These are phyloP conservation scores for Clarias macrocephalus DNA, from an alignment of 2,113 vertebrate genomes.

Conservation along the genomic window DNA sequence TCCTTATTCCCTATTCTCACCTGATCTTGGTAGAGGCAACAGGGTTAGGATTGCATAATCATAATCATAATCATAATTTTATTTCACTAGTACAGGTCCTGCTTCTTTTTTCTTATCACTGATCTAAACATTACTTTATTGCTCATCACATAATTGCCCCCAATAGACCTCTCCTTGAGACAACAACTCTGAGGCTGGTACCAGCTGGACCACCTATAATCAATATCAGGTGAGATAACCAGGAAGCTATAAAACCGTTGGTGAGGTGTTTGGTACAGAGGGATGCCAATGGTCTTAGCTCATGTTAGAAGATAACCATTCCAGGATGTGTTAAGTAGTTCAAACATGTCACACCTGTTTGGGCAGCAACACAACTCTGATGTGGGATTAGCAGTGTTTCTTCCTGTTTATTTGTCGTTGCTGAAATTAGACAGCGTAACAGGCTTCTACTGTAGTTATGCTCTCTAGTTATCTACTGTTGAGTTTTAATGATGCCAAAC, in stretches of 20 bases:
- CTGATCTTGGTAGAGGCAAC: not conserved
- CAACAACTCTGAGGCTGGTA: conserved; percentile 16
- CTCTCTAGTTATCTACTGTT: not conserved
- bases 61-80: not conserved
- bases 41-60: not conserved
- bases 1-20: not conserved
- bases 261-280: not conserved
- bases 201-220: not conserved
- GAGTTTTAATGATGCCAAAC: not conserved
- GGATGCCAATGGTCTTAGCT: conserved; percentile 3
- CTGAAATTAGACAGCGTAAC: not conserved
- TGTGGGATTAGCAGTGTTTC: not conserved
- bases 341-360: conserved; percentile 5
- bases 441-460: not conserved
- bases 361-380: not conserved
- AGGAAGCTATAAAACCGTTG: conserved; percentile 18
- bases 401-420: not conserved
- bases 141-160: not conserved
- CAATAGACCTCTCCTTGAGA: conserved; percentile 20
- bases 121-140: conserved; percentile 18
- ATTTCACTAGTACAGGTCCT: conserved; percentile 21
- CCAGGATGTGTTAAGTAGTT: not conserved
- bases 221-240: conserved; percentile 1
- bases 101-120: conserved; percentile 36
- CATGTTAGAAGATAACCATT: not conserved